A percentile compares a stretch with the other conserved stretches of the same genome.
Evolutionary conservation across 92 coral and sea anemone species (phyloP).

Genomic region (Umimayanthus chanpuru): DNA sequence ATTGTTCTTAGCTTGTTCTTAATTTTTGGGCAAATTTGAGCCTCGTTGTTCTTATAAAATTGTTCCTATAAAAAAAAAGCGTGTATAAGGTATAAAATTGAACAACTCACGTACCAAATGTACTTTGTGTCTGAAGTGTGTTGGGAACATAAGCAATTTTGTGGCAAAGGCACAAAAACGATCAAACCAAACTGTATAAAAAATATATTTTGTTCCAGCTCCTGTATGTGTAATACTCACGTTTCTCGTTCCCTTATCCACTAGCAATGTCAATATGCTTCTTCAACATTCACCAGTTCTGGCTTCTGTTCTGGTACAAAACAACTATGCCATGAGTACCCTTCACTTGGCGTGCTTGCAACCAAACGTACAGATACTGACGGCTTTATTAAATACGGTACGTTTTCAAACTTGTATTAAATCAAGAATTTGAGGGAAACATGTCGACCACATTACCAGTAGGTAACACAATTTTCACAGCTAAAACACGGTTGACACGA

Average conservation of each 20-base stretch:
- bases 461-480: background rate
- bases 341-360: constrained; percentile 29
- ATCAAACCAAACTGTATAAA: no score
- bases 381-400: constrained; percentile 8
- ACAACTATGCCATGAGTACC: constrained; percentile 13
- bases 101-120: no score
- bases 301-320: constrained; percentile 7
- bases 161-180: no score
- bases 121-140: no score
- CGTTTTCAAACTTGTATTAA: background rate
- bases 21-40: no score
- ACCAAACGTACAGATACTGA: constrained; percentile 7
- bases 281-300: constrained; percentile 26
- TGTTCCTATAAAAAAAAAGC: no score
- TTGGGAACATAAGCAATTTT: no score
- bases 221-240: background rate
- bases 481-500: no score
- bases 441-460: background rate
- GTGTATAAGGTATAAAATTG: no score
- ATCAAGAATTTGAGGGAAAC: background rate
- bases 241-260: background rate
- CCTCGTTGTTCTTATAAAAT: no score
- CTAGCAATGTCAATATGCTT: constrained; percentile 16
- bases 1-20: no score
- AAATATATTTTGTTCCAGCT: no score